phyloP scores from a whole-genome alignment of 2,113 vertebrate species.

The Penelope pileata region DNA sequence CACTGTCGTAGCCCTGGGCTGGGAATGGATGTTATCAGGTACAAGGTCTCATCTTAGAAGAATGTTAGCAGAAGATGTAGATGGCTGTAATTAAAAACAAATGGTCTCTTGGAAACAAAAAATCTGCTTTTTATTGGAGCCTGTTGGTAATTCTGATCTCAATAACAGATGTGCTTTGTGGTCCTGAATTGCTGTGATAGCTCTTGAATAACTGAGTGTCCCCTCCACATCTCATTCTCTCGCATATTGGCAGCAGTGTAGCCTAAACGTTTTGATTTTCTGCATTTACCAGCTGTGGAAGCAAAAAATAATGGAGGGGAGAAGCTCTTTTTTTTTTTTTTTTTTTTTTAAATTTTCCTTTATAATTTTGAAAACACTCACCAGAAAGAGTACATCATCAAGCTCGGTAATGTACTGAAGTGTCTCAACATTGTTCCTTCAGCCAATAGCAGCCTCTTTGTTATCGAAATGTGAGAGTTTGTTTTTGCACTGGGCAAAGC shows the following conservation, averaged over 20 bases:
- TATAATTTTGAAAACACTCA: neutral
- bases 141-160: conserved; percentile 32
- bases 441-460: neutral
- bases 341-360: neutral
- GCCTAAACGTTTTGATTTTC: conserved; percentile 1
- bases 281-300: neutral
- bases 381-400: neutral
- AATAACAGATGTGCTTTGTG: neutral
- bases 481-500: neutral
- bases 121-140: conserved; percentile 23
- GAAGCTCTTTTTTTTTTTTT: neutral
- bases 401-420: neutral
- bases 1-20: neutral
- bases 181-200: conserved; percentile 27
- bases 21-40: conserved; percentile 23
- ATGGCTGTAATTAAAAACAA: conserved; percentile 42
- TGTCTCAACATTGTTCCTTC: neutral
- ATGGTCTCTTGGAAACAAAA: conserved; percentile 3
- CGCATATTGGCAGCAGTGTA: neutral
- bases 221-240: neutral
- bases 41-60: conserved; percentile 11
- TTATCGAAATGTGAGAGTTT: neutral
- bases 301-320: neutral
- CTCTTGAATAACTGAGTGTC: conserved; percentile 23
- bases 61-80: conserved; percentile 40